Evolutionary conservation across 2,113 vertebrate species (phyloP).

Genomic region (Leptobrachium ailaonicum): DNA sequence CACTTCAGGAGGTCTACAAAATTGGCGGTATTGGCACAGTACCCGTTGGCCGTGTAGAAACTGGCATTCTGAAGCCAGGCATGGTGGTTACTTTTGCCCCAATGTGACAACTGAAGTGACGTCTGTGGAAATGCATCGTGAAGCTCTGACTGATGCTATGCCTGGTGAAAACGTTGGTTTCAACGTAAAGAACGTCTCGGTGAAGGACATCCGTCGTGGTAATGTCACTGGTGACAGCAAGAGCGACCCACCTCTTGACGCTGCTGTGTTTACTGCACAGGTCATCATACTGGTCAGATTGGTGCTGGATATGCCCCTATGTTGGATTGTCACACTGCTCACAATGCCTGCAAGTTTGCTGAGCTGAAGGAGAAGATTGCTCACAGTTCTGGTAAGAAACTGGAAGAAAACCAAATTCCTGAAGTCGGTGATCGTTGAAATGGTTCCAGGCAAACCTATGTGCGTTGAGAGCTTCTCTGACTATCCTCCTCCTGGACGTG

Average conservation of each 20-base stretch:
- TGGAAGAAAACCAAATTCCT: slow-evolving; percentile 93
- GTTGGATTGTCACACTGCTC: slow-evolving; percentile 93
- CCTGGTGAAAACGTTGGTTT: too few relatives aligned
- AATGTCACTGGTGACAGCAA: too few relatives aligned
- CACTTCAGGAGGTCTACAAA: slow-evolving; percentile 79
- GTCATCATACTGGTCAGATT: slow-evolving; percentile 93
- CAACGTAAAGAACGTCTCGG: too few relatives aligned
- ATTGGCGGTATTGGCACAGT: slow-evolving; percentile 64
- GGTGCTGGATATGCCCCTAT: slow-evolving; percentile 91
- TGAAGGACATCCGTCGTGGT: too few relatives aligned
- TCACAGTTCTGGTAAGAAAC: slow-evolving; percentile 90
- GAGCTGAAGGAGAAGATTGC: slow-evolving; percentile 63
- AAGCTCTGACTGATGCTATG: too few relatives aligned
- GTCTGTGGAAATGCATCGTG: slow-evolving; percentile 70
- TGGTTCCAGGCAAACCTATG: too few relatives aligned
- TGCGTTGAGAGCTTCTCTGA: too few relatives aligned
- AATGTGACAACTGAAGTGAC: slow-evolving; percentile 63
- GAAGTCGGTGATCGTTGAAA: slow-evolving; percentile 88
- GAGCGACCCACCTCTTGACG: too few relatives aligned
- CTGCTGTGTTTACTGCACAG: too few relatives aligned
- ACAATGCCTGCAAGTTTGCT: slow-evolving; percentile 90
- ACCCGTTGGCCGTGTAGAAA: too few relatives aligned
- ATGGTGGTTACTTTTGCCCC: too few relatives aligned
- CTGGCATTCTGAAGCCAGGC: too few relatives aligned
- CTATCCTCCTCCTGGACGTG: slow-evolving; percentile 70